These are phyloP conservation scores for Acanthurus lineatus DNA, from an alignment of 2,797 vertebrate species.

Conservation along the genomic window DNA sequence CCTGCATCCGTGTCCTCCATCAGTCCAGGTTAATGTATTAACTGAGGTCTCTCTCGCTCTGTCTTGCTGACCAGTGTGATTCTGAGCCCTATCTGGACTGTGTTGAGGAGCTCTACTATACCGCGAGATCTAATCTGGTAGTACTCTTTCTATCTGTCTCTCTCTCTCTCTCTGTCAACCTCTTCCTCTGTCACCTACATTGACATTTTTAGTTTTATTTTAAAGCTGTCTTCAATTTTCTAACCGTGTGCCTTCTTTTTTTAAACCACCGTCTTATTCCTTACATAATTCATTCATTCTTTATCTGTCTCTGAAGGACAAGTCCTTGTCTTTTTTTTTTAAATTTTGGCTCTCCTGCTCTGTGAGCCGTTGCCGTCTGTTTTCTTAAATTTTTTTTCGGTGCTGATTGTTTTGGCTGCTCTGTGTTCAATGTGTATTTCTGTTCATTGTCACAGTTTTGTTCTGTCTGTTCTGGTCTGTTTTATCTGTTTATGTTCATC, in stretches of 20 bases:
- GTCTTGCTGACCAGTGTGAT: conserved; percentile 94
- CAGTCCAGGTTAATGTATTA: conserved; percentile 88
- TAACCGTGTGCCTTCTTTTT: conserved; percentile 6
- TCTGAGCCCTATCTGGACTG: conserved; percentile 97
- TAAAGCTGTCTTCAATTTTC: conserved; percentile 15
- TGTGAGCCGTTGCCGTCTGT: conserved; percentile 77
- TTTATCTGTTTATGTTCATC: neutral
- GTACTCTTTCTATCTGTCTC: conserved; percentile 79
- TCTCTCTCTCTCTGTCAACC: conserved; percentile 50
- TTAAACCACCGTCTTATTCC: neutral
- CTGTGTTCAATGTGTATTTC: conserved; percentile 33
- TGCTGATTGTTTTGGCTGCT: conserved; percentile 65
- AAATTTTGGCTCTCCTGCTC: conserved; percentile 34
- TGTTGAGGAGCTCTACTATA: conserved; percentile 98
- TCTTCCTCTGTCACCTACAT: conserved; percentile 52
- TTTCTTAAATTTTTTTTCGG: conserved; percentile 28
- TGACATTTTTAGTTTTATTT: conserved; percentile 19
- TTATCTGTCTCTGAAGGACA: conserved; percentile 40
- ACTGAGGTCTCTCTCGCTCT: conserved; percentile 88
- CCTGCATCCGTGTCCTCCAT: conserved; percentile 62
- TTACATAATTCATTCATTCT: conserved; percentile 56
- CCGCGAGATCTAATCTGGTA: conserved; percentile 99
- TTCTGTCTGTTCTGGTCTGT: conserved; percentile 51
- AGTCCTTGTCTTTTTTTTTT: conserved; percentile 55
- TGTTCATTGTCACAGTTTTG: conserved; percentile 42